Conservation (phyloP, 2,888 invertebrate genomes). For the Thysanoteuthis rhombus region DNA sequence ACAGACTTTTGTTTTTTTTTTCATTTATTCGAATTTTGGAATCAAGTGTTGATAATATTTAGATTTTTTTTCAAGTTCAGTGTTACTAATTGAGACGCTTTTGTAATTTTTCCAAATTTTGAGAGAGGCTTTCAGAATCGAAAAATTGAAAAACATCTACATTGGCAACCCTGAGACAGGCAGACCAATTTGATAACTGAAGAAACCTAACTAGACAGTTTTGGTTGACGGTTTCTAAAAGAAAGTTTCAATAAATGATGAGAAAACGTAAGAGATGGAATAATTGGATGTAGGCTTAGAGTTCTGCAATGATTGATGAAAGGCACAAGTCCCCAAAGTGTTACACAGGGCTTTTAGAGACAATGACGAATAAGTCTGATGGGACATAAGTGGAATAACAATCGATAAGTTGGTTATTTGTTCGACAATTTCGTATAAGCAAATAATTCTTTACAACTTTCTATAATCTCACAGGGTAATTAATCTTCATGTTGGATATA, state of each 20-base stretch:
- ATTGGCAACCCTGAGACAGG: no score
- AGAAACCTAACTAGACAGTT: no score
- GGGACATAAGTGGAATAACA: not conserved
- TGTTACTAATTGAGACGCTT: no score
- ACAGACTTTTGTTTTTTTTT: no score
- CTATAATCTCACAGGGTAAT: not conserved
- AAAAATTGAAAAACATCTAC: no score
- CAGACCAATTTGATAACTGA: no score
- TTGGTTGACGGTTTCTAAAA: no score
- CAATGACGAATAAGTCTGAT: not conserved
- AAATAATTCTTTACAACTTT: slow-evolving; percentile 12
- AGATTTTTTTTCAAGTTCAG: no score
- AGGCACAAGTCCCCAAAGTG: not conserved
- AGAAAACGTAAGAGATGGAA: not conserved
- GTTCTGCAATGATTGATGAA: not conserved
- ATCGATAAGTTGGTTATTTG: not conserved
- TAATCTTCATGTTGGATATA: not conserved
- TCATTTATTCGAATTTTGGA: no score
- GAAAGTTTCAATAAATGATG: not conserved
- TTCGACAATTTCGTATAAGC: not conserved
- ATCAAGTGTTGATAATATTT: no score
- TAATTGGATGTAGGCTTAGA: not conserved
- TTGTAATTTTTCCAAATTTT: no score
- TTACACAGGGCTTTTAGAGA: not conserved
- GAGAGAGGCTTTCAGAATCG: no score